Conservation (phyloP, 2,113 vertebrate species). For the Cyprinus carpio region DNA sequence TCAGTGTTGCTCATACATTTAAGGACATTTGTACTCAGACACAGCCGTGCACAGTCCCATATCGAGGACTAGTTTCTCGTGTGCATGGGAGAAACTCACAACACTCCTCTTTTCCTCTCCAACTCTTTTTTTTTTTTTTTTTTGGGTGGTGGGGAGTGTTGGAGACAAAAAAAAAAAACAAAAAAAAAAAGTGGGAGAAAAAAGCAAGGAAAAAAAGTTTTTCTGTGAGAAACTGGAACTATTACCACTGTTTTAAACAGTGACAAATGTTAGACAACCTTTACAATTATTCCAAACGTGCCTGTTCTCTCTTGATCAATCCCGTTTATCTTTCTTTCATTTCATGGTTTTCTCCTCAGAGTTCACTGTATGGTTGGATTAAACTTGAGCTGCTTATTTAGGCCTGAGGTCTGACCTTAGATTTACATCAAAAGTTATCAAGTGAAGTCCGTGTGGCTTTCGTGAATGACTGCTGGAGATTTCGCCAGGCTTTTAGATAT, state of each 20-base stretch:
- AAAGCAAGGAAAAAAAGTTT: constrained; percentile 56
- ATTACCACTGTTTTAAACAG: constrained; percentile 74
- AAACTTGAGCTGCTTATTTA: constrained; percentile 17
- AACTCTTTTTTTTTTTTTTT: too few relatives aligned
- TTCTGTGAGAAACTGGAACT: constrained; percentile 73
- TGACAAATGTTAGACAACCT: constrained; percentile 68
- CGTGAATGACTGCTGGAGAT: constrained; percentile 53
- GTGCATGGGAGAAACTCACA: constrained; percentile 29
- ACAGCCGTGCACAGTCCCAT: constrained; percentile 28
- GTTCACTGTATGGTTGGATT: constrained; percentile 10
- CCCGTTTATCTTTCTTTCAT: constrained; percentile 57
- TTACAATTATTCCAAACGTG: constrained; percentile 80
- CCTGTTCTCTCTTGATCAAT: constrained; percentile 71
- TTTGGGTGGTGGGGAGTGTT: constrained; percentile 29
- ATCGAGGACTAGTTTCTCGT: not conserved
- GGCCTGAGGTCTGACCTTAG: not conserved
- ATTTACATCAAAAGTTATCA: not conserved
- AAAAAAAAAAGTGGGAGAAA: not conserved
- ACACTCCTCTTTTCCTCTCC: constrained; percentile 41
- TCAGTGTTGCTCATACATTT: constrained; percentile 54
- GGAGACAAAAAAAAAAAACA: not conserved
- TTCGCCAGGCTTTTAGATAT: constrained; percentile 42
- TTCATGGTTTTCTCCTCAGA: not conserved
- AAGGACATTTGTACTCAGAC: constrained; percentile 53
- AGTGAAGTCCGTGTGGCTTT: constrained; percentile 67